Base-by-base conservation (phyloP, 2,888 invertebrate genomes). In the Hydropsyche betteni region DNA sequence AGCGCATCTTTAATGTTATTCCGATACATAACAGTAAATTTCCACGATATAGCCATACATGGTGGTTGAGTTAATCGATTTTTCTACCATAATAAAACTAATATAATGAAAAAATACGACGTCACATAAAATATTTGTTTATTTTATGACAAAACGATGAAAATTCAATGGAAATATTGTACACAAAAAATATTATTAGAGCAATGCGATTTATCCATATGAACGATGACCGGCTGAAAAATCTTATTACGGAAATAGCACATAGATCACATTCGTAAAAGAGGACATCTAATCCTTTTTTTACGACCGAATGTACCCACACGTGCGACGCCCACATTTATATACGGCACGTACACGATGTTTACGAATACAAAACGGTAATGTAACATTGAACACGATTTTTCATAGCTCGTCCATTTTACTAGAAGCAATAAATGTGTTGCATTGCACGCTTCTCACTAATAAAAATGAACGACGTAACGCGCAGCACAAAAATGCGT, bases 301-400 rank as follows among this genome's bases (percentile, higher is more conserved):
- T 58, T 58, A 58, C 58, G 58, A 58, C n/a, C 14, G n/a, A 53
- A 53, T 53, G 14, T 14, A 53, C 53, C n/a, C 14, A 58, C 58
- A 58, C 58, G 58, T 58, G 58, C 58, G 8, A 24, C 58, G 58
- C 58, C 14, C 58, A 58, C 16, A 16, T 58, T 58, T 24, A 58
- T 58, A 24, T 14, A 24, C 14, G 24, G 16, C 58, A 24, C 58
- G 53, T 53, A 58, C 16, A 7, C 58, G 16, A 8, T 24, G 16
- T 58, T 14, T 53, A 44, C 53, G 53, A 14, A 53, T 16, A 16
- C 16, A n/a, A 53, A 53, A 53, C 53, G 14, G 16, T 16, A 53
- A 53, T 44, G 44, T 36, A 12, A 64, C 36, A 36, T 64, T 34
- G 64, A 8, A 64, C 55, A 58, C 24, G 24, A 58, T 16, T 58